Evolutionary conservation across 2,113 vertebrate genomes (phyloP).

Genomic region (Ahaetulla prasina): DNA sequence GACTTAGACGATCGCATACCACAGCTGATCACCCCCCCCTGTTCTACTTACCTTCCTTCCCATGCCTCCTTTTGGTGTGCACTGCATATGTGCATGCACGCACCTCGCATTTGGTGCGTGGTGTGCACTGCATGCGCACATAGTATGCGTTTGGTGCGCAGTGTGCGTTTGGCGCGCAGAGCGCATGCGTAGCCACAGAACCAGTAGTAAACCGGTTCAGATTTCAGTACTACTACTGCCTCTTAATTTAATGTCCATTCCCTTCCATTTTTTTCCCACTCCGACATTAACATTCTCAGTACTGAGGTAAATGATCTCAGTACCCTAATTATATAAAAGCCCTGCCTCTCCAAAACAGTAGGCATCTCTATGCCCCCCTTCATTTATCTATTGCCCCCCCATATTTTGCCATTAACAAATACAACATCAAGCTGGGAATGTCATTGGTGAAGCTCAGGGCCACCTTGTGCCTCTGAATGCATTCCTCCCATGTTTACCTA

Average conservation of each 20-base stretch:
- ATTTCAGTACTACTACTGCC: slow-evolving; percentile 34
- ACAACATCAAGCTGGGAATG: background rate
- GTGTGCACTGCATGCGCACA: too few species aligned
- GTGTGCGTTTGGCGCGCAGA: too few species aligned
- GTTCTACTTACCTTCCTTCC: too few species aligned
- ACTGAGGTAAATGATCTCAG: slow-evolving; percentile 50
- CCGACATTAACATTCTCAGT: slow-evolving; percentile 40
- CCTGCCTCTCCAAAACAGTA: background rate
- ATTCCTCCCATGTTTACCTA: background rate
- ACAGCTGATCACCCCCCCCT: too few species aligned
- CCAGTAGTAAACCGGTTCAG: too few species aligned
- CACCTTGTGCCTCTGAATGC: background rate
- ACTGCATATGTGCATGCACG: too few species aligned
- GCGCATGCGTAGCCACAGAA: too few species aligned
- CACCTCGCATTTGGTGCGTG: too few species aligned
- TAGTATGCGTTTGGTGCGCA: too few species aligned
- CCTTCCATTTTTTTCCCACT: slow-evolving; percentile 56
- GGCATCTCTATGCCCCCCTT: background rate
- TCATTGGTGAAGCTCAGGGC: background rate
- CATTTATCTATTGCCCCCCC: background rate
- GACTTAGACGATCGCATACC: too few species aligned
- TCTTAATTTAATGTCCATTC: slow-evolving; percentile 42
- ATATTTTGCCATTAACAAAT: background rate
- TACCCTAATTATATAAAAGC: background rate
- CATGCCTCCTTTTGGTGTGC: too few species aligned